Evolutionary conservation across 1,140 invertebrate genomes (phyloP), one percentile per base, ranked within the genome.

Genomic region (Hylaeus anthracinus): DNA sequence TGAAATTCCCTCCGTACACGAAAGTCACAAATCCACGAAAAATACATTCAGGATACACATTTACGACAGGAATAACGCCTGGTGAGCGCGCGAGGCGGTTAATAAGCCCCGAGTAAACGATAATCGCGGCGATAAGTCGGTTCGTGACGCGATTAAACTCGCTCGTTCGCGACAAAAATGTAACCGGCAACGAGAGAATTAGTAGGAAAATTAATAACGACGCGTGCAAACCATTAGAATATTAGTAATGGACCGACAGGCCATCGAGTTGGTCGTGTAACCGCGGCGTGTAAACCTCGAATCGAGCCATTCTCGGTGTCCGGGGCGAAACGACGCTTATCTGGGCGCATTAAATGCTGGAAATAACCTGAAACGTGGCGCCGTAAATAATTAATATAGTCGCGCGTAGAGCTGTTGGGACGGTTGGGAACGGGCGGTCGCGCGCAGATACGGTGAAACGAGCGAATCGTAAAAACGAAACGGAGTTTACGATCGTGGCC

Each of bases 381-480:
- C 41, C 58, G n/a, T 15, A 48, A 64, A 61, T 64, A 74, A 74
- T 74, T 74, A 74, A 74, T 74, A 74, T 39, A 51, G 45, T 12
- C 9, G 26, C 26, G 26, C 26, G 53, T 39, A 71, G 4, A 43
- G 53, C 15, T 37, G 58, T 26, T 60, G n/a, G 15, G 15, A 26
- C 15, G 56, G 6, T 45, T 45, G 51, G 48, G 51, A 10, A 51
- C 10, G 15, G 39, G 53, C 26, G 6, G 5, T 60, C n/a, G 58
- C 26, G 58, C 26, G 43, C 6, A 45, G 64, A 66, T 66, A 66
- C 43, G 12, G 64, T 5, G 41, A 10, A 15, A 9, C n/a, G 45
- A 5, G 26, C 48, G 26, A 39, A 51, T 66, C 63, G 66, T 63
- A 14, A 39, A 56, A 56, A 67, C 64, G 48, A 56, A 55, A 67